Conservation (phyloP, 2,113 vertebrate genomes). For the Myiozetetes cayanensis region DNA sequence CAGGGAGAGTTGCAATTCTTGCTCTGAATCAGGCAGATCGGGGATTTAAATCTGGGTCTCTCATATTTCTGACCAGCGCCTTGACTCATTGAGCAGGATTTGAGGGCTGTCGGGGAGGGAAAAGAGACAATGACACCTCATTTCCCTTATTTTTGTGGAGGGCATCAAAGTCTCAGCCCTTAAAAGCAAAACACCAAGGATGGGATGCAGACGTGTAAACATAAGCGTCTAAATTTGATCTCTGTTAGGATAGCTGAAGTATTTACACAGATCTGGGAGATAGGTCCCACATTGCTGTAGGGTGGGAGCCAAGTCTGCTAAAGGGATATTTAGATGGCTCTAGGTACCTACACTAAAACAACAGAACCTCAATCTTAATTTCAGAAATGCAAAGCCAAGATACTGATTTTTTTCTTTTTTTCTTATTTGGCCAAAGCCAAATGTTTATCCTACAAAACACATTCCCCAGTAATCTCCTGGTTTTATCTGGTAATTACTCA, state of each 20-base stretch:
- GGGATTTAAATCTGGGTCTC: not conserved
- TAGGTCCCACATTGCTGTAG: not conserved
- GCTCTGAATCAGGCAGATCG: not conserved
- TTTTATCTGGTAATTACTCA: not conserved
- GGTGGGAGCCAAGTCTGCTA: not conserved
- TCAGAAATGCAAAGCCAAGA: not conserved
- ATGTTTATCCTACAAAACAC: not conserved
- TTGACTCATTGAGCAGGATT: not conserved
- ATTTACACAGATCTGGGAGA: not conserved
- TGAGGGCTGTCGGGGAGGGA: accelerated
- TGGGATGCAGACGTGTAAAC: not conserved
- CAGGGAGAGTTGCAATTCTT: not conserved
- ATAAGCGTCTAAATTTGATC: not conserved
- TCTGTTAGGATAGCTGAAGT: not conserved
- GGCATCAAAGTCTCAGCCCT: not conserved
- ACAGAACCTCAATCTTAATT: not conserved
- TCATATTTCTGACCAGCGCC: not conserved
- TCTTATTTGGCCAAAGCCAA: not conserved
- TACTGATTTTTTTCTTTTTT: not conserved
- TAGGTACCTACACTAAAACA: not conserved
- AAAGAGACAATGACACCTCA: not conserved
- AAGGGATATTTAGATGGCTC: not conserved
- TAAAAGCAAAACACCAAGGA: not conserved
- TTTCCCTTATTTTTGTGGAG: not conserved
- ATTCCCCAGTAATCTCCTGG: not conserved